Percentiles rank a stretch among this genome's conserved stretches.
phyloP scores from a whole-genome alignment of 2,797 vertebrate species.

The Enteromius unitaeniatus region DNA sequence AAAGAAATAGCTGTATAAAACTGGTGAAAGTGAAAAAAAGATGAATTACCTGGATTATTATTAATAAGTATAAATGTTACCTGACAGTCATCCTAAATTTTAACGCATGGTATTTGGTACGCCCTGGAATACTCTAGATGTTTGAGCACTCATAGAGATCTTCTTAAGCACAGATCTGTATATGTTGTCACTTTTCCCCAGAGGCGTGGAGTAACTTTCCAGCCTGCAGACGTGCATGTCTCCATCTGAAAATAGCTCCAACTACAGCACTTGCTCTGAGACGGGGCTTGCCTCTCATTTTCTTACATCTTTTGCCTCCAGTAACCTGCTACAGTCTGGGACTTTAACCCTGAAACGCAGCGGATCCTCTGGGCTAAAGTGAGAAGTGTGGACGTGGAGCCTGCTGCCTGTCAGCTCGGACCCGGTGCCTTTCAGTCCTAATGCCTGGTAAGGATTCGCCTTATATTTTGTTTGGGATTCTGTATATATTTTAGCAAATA shows the following conservation, averaged over 20 bases:
- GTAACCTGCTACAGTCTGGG: slow-evolving; percentile 72
- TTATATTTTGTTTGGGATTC: slow-evolving; percentile 12
- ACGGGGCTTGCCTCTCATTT: slow-evolving; percentile 61
- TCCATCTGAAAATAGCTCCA: slow-evolving; percentile 82
- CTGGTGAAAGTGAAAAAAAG: not conserved
- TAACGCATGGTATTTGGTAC: slow-evolving; percentile 27
- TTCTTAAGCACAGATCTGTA: slow-evolving; percentile 54
- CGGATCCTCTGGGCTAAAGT: slow-evolving; percentile 48
- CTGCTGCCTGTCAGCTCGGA: slow-evolving; percentile 47
- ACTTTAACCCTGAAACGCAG: slow-evolving; percentile 66
- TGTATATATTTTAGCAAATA: not conserved
- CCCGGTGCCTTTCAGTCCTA: slow-evolving; percentile 51
- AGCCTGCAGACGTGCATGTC: slow-evolving; percentile 70
- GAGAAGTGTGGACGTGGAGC: slow-evolving; percentile 43
- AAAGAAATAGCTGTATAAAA: not conserved
- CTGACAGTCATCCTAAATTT: slow-evolving; percentile 14
- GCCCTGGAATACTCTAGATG: slow-evolving; percentile 45
- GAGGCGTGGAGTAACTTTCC: slow-evolving; percentile 67
- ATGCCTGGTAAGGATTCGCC: slow-evolving; percentile 61
- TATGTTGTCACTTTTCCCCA: slow-evolving; percentile 66
- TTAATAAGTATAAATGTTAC: not conserved
- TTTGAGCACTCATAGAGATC: slow-evolving; percentile 50
- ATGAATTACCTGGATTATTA: not conserved
- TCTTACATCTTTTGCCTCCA: slow-evolving; percentile 73
- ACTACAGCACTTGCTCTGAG: slow-evolving; percentile 65